Evolutionary conservation across 2,888 invertebrate genomes (phyloP), one percentile per base, ranked within the genome.

Genomic region (Dryadula phaetusa): DNA sequence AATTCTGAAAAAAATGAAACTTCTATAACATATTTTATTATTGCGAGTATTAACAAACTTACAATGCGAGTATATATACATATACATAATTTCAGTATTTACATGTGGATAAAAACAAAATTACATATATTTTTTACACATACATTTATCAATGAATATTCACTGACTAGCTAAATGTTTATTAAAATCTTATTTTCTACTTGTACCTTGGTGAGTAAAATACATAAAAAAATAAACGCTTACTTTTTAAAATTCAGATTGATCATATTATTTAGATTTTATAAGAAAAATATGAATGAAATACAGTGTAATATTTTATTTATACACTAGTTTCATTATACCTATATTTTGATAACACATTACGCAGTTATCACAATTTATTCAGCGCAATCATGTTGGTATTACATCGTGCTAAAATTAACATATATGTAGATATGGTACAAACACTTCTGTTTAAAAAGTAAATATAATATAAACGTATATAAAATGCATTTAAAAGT

Each of bases 111-210:
- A 16, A 28, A 32, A 16, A 32, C 7, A n/a, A 28, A 28, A n/a
- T 25, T 49, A 28, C 0, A 16, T 16, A 28, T 32, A 10, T 8
- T 32, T 25, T 44, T 18, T 28, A 60, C 61, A 54, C 60, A 62
- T 56, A 62, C 2, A 37, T 28, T 53, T 40, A 56, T 46, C 37
- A 68, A 54, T 64, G 40, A 64, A 61, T 12, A 16, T 28, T 64
- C 56, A 62, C 56, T 65, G 68, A 68, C 67, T 67, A 67, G 67
- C 20, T 44, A 44, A 42, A 20, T 40, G 18, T 37, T 64, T 34
- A 46, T 42, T 46, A n/a, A 32, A 20, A 6, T 12, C 58, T 44
- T 52, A 64, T n/a, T 34, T 37, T 6, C 49, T 62, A 67, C 18
- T 63, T 62, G 49, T 32, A 46, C 49, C 28, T 52, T 20, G 4